phyloP scores from a whole-genome alignment of 2,888 invertebrate genomes.

The Lottia gigantea region DNA sequence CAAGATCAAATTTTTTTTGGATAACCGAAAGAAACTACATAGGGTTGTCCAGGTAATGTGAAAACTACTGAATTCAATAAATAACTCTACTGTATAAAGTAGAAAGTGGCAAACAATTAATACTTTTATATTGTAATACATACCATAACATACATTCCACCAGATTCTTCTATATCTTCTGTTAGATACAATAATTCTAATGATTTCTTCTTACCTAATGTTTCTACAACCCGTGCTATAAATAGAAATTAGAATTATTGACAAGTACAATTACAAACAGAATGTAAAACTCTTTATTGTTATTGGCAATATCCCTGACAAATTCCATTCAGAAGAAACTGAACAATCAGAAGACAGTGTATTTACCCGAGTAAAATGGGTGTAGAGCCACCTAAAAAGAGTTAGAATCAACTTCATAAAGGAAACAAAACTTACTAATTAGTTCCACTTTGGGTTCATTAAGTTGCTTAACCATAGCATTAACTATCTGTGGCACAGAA shows the following conservation, averaged over 20 bases:
- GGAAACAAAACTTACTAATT: slow-evolving; percentile 51
- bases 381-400: too few species aligned
- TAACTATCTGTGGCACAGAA: slow-evolving; percentile 32
- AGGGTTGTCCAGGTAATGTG: too few species aligned
- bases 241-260: slow-evolving; percentile 1
- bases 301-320: neutral
- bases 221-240: slow-evolving; percentile 74
- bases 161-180: slow-evolving; percentile 83
- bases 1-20: too few species aligned
- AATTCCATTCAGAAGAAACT: neutral
- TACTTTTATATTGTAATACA: neutral
- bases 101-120: too few species aligned
- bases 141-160: slow-evolving; percentile 86
- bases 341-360: too few species aligned
- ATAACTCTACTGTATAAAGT: too few species aligned
- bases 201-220: slow-evolving; percentile 80
- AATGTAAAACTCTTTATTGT: neutral
- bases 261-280: too few species aligned
- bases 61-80: too few species aligned
- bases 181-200: slow-evolving; percentile 82
- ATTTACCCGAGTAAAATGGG: too few species aligned
- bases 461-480: slow-evolving; percentile 39
- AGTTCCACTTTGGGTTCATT: slow-evolving; percentile 48
- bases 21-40: too few species aligned
- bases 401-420: too few species aligned